Conservation (phyloP, 2,888 invertebrate species). For the Autographa pulchrina region DNA sequence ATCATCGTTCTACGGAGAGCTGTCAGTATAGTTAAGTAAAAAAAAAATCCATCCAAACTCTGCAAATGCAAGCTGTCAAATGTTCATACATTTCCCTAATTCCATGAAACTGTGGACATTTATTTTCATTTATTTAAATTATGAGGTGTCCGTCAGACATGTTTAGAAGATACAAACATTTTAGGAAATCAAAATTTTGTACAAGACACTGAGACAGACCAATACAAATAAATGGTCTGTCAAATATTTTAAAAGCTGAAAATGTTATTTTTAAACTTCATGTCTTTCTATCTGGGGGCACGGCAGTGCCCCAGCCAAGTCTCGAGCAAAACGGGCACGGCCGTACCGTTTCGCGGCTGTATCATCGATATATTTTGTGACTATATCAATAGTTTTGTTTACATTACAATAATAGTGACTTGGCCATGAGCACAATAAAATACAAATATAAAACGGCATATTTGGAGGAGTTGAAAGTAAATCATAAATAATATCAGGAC, state of each 20-base stretch:
- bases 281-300: too few relatives aligned
- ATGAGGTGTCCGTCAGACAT: not conserved
- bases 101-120: not conserved
- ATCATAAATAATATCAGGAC: too few relatives aligned
- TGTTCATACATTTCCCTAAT: not conserved
- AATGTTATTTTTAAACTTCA: not conserved
- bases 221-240: not conserved
- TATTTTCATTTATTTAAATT: not conserved
- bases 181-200: not conserved
- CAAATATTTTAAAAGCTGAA: not conserved
- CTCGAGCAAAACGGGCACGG: too few relatives aligned
- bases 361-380: too few relatives aligned
- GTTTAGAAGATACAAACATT: not conserved
- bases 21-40: not conserved
- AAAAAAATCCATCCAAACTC: not conserved
- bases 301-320: too few relatives aligned
- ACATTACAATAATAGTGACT: too few relatives aligned
- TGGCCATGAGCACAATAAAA: too few relatives aligned
- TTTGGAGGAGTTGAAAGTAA: too few relatives aligned
- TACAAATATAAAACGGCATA: too few relatives aligned
- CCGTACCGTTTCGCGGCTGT: too few relatives aligned
- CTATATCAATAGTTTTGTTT: too few relatives aligned
- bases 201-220: too few relatives aligned
- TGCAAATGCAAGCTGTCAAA: not conserved
- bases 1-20: not conserved